Conservation (phyloP, 2,888 invertebrate genomes). For the Phyllotreta cruciferae region DNA sequence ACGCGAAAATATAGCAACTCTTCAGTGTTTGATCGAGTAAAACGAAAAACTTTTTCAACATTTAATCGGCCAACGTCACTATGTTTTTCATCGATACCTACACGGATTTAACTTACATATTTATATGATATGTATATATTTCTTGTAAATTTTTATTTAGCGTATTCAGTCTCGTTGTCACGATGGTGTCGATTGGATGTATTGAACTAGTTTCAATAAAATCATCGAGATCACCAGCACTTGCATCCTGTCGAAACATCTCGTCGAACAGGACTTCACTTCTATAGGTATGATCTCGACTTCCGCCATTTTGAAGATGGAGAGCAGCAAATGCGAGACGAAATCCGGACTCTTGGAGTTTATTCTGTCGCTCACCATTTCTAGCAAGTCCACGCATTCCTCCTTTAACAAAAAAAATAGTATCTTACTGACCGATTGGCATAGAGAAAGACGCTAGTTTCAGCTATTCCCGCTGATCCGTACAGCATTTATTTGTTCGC, state of each 20-base stretch:
- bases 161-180: constrained; percentile 53
- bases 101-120: constrained; percentile 28
- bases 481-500: too few relatives aligned
- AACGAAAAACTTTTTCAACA: too few relatives aligned
- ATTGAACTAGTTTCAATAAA: constrained; percentile 35
- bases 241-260: constrained; percentile 34
- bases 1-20: too few relatives aligned
- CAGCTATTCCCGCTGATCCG: background rate
- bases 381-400: constrained; percentile 82
- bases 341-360: constrained; percentile 86
- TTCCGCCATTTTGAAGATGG: constrained; percentile 92
- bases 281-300: constrained; percentile 86
- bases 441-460: background rate
- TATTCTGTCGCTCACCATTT: constrained; percentile 82
- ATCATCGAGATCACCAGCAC: constrained; percentile 44
- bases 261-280: constrained; percentile 61
- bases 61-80: constrained; percentile 1
- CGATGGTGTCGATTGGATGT: constrained; percentile 47
- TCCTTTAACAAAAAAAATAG: constrained; percentile 68
- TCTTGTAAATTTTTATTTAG: constrained; percentile 23
- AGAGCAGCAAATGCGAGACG: constrained; percentile 84
- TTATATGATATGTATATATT: constrained; percentile 41
- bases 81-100: constrained; percentile 20
- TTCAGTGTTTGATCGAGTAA: too few relatives aligned
- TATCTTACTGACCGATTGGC: too few relatives aligned